Evolutionary conservation across 2,888 invertebrate species (phyloP).

Genomic region (Apantesis nais): DNA sequence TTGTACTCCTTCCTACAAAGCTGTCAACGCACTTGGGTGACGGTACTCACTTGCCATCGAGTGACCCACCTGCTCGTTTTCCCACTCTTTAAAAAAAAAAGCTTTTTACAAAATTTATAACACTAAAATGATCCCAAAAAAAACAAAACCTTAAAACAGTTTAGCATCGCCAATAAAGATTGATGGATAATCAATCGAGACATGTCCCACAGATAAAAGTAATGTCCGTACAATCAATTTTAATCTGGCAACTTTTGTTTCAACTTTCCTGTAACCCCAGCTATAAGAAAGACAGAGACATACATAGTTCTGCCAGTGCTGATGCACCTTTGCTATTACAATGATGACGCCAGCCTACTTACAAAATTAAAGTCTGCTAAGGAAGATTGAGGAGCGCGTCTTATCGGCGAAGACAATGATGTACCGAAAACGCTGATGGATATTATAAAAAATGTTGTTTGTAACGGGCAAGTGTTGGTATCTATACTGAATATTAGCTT

Average conservation of each 20-base stretch:
- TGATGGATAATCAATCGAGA: constrained; percentile 83
- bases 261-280: constrained; percentile 32
- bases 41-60: too few relatives aligned
- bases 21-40: too few relatives aligned
- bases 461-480: constrained; percentile 30
- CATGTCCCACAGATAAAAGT: constrained; percentile 76
- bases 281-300: constrained; percentile 53
- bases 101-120: too few relatives aligned
- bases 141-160: constrained; percentile 53
- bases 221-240: constrained; percentile 82
- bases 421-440: constrained; percentile 79
- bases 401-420: constrained; percentile 82
- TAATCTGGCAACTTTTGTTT: constrained; percentile 75
- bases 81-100: too few relatives aligned
- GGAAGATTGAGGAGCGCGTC: constrained; percentile 79
- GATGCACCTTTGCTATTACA: constrained; percentile 68
- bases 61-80: too few relatives aligned
- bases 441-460: constrained; percentile 62
- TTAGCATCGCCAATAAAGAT: constrained; percentile 81
- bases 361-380: constrained; percentile 80
- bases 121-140: constrained; percentile 34
- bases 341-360: constrained; percentile 79
- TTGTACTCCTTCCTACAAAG: too few relatives aligned
- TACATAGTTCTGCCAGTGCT: constrained; percentile 64
- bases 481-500: neutral